Evolutionary conservation across 1,140 invertebrate genomes (phyloP).

Genomic region (Reticulitermes speratus): DNA sequence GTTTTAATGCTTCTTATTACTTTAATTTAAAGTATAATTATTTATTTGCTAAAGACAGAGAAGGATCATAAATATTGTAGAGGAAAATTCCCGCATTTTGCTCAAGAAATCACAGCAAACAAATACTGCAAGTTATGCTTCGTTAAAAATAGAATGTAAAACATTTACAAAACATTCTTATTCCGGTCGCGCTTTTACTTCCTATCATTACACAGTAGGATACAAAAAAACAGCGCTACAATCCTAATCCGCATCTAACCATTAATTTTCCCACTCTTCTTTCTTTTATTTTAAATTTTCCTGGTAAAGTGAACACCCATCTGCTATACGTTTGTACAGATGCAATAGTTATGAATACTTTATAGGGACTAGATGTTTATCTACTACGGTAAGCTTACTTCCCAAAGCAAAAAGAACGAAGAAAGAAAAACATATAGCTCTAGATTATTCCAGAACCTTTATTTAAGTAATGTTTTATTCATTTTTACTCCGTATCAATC

Average conservation of each 20-base stretch:
- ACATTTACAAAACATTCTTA: too few species aligned
- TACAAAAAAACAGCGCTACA: neutral
- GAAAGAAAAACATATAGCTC: neutral
- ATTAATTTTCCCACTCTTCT: neutral
- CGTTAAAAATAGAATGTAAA: too few species aligned
- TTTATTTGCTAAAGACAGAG: too few species aligned
- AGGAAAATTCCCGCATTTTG: too few species aligned
- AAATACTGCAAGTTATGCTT: too few species aligned
- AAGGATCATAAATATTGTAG: too few species aligned
- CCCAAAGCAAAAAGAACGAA: neutral
- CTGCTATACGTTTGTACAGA: neutral
- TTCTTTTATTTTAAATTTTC: neutral
- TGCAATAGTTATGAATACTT: neutral
- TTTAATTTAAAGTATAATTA: too few species aligned
- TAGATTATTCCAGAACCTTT: neutral
- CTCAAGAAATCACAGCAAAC: too few species aligned
- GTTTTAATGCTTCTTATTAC: too few species aligned
- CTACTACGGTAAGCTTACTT: neutral
- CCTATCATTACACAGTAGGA: neutral
- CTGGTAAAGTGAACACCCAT: neutral
- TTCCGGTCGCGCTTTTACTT: too few species aligned
- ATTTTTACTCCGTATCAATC: conserved; percentile 7
- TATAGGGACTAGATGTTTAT: conserved; percentile 13
- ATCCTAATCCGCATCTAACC: neutral
- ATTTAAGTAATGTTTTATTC: conserved; percentile 15